Percentiles rank a stretch among this genome's conserved stretches.
Conservation (phyloP, 2,113 vertebrate species). For the Menidia beryllina region DNA sequence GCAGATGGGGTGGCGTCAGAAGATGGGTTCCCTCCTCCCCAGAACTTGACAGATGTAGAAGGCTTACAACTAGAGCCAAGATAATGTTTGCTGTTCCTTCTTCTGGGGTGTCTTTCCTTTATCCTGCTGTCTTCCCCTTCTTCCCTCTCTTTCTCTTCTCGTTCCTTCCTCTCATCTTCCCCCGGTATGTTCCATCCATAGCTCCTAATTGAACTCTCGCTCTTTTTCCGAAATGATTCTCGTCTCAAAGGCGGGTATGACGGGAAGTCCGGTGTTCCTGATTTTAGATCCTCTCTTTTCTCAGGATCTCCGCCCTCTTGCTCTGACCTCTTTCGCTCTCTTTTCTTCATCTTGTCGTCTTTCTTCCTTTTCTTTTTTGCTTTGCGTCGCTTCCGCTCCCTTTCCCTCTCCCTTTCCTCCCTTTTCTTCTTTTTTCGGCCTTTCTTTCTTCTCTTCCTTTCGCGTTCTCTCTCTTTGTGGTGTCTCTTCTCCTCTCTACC, state of each 20-base stretch:
- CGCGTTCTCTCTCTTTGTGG: conserved; percentile 80
- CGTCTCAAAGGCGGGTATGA: conserved; percentile 74
- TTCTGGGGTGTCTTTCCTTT: conserved; percentile 67
- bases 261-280: conserved; percentile 73
- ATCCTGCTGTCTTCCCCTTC: conserved; percentile 72
- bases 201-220: conserved; percentile 78
- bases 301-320: conserved; percentile 74
- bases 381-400: conserved; percentile 81
- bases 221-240: conserved; percentile 81
- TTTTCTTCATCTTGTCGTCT: conserved; percentile 73
- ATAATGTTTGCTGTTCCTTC: conserved; percentile 74
- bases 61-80: conserved; percentile 74
- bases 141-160: conserved; percentile 72
- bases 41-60: conserved; percentile 82
- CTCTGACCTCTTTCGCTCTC: conserved; percentile 75
- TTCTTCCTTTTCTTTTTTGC: conserved; percentile 83
- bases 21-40: conserved; percentile 73
- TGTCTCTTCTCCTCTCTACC: conserved; percentile 76
- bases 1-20: conserved; percentile 76
- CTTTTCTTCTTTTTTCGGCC: conserved; percentile 82
- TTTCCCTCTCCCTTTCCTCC: conserved; percentile 78
- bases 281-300: conserved; percentile 76
- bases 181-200: conserved; percentile 80
- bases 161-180: conserved; percentile 72
- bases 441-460: conserved; percentile 82